These are phyloP conservation scores for Mythimna loreyi DNA, from an alignment of 2,888 invertebrate genomes.

Conservation along the genomic window DNA sequence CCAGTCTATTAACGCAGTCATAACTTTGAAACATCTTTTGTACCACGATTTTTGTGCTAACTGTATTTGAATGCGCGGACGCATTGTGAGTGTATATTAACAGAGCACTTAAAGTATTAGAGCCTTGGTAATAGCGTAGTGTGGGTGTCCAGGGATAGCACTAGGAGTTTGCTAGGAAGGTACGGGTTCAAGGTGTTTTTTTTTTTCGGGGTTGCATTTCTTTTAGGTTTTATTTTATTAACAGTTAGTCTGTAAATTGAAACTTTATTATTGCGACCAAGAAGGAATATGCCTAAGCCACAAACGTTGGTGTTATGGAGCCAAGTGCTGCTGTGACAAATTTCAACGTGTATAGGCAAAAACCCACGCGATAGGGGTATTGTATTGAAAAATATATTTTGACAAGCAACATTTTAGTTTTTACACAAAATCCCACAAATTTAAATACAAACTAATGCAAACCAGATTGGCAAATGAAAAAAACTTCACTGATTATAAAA, in stretches of 20 bases:
- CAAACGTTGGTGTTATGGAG: no score
- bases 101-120: slow-evolving; percentile 86
- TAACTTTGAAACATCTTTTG: slow-evolving; percentile 79
- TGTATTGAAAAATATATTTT: no score
- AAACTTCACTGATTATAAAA: background rate
- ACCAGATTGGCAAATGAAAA: background rate
- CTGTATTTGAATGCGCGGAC: slow-evolving; percentile 74
- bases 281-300: no score
- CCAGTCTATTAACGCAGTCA: slow-evolving; percentile 79
- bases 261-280: no score
- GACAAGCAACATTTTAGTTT: no score
- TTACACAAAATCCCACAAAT: background rate
- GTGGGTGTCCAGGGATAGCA: slow-evolving; percentile 73
- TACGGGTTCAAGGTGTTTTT: slow-evolving; percentile 25
- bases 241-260: no score
- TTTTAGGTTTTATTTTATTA: no score
- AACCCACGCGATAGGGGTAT: no score
- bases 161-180: slow-evolving; percentile 41
- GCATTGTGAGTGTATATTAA: slow-evolving; percentile 78
- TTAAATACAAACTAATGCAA: background rate
- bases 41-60: slow-evolving; percentile 77
- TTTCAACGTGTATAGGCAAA: no score
- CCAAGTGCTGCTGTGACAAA: no score
- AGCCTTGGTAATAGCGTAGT: slow-evolving; percentile 71
- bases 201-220: background rate